These are phyloP conservation scores for Rhopalosiphum maidis DNA, from an alignment of 1,140 invertebrate species.

Conservation along the genomic window DNA sequence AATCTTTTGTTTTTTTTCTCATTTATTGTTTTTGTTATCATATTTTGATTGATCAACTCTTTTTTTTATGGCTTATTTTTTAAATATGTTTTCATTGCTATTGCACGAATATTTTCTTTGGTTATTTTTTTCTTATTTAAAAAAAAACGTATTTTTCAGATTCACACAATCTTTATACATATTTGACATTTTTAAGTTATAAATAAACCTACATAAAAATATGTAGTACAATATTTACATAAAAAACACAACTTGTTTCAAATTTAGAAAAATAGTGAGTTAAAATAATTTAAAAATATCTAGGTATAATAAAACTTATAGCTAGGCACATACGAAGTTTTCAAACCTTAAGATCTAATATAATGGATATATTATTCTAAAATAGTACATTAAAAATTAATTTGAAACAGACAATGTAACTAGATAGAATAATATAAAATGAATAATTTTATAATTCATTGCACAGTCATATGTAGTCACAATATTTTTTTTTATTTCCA, in stretches of 20 bases:
- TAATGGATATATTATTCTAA: conserved; percentile 28
- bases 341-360: conserved; percentile 22
- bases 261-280: conserved; percentile 49
- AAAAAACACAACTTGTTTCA: conserved; percentile 29
- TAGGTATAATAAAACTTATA: conserved; percentile 56
- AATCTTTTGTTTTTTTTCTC: neutral
- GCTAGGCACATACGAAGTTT: conserved; percentile 1
- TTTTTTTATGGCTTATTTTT: neutral
- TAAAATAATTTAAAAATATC: conserved; percentile 55
- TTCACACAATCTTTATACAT: neutral
- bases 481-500: conserved; percentile 35
- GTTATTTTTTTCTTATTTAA: neutral
- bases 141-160: neutral
- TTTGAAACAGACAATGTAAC: conserved; percentile 20
- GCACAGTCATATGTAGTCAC: conserved; percentile 10
- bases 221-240: conserved; percentile 28
- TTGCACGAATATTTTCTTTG: neutral
- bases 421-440: neutral
- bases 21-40: neutral
- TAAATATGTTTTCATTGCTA: neutral
- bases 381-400: conserved; percentile 26
- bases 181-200: neutral
- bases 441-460: conserved; percentile 15
- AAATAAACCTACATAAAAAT: conserved; percentile 25
- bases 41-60: conserved; percentile 13